Base-by-base conservation (phyloP, 2,888 invertebrate genomes). In the Nymphalis c-album region DNA sequence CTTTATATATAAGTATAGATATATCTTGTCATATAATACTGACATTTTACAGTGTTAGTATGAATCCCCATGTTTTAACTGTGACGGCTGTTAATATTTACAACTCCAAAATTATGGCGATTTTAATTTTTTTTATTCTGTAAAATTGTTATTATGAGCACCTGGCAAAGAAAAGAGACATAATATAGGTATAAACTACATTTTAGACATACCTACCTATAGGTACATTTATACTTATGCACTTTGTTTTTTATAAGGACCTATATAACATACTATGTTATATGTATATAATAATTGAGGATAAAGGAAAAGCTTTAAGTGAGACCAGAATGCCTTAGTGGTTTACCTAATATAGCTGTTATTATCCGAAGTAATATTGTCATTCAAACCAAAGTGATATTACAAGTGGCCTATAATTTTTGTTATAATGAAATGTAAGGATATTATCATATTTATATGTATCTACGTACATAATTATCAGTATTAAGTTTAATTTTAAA, bases 311-410 rank as follows among this genome's bases (percentile, higher is more conserved):
- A 64, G 64, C 59, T 64, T 64, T 64, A 60, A 64, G 53, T 53
- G 16, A 10, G 59, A 26, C 7, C 17, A 5, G 53, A 57, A 45
- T 47, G 46, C 17, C 31, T 47, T 35, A n/a, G 18, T 22, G 51
- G 53, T 13, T 47, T 40, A 46, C 35, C 40, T 60, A 20, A 22
- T 55, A 40, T 31, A 68, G 26, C 60, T n/a, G 35, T 46, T 20
- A 31, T 60, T 26, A 64, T 58, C 63, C 53, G 63, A 67, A 57
- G 64, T 63, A 71, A 68, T 71, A 68, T 72, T 71, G 64, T 67
- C 71, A 75, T 71, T 59, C 59, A 55, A 61, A 71, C 73, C 73
- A 73, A 74, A 71, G 73, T 65, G 57, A 63, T 68, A 67, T 69
- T 70, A 64, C 64, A 63, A 66, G 51, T 55, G 48, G 58, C 55